Evolutionary conservation across 2,888 invertebrate species (phyloP), one percentile per base, ranked within the genome.

Genomic region (Nematopogon swammerdamellus): DNA sequence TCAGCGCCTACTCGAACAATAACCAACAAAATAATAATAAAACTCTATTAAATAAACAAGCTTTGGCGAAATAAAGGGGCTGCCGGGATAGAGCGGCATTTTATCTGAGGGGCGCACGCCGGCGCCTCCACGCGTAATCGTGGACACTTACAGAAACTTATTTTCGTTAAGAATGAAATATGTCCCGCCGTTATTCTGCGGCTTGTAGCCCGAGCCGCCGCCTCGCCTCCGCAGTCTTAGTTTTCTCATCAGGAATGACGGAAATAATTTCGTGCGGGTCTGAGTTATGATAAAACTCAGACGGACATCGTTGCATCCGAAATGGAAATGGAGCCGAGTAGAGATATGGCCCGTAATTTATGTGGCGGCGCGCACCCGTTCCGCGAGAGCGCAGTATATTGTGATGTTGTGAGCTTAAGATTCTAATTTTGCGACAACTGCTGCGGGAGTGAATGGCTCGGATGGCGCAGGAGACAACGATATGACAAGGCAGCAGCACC

Each of bases 111-210:
- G 71, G 75, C 76, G 74, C 75, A 75, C 74, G 71, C 73, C 70
- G 70, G 67, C 68, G 68, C 67, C 25, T n/a, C n/a, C 5, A 36
- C 36, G 8, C 36, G 36, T 36, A 36, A 36, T 36, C 36, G 36
- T 70, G 71, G 68, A 65, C 68, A 69, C 66, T 66, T 65, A 72
- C 72, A 76, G 74, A 77, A 77, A 77, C 76, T 76, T 76, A 73
- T 76, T 74, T 76, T 77, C 74, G 75, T 76, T 76, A 77, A 76
- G 76, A 74, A 75, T 76, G 76, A 77, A 76, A 76, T 76, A 77
- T 76, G 73, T 67, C 70, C 70, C 70, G 67, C 68, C 76, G 76
- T 75, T 75, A 75, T 70, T 70, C 72, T 69, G 70, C 70, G 73
- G 73, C 71, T 75, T 75, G 76, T 75, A 76, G 72, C 73, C 67